These are phyloP conservation scores for Solen grandis DNA, from an alignment of 1,140 invertebrate species.

Conservation along the genomic window DNA sequence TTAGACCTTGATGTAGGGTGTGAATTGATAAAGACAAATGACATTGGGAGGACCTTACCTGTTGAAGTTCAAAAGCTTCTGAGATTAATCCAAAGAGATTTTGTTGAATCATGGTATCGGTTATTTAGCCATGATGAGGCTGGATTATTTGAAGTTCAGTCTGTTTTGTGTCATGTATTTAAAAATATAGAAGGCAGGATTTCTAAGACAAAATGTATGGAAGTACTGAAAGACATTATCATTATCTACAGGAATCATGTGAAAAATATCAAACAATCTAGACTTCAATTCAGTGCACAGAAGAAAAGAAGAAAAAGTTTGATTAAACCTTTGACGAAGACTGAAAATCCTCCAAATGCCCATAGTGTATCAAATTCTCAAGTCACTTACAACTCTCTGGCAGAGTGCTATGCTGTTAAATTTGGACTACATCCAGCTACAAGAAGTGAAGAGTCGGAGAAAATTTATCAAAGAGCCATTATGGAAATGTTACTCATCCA, in stretches of 20 bases:
- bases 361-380: background rate
- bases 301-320: conserved; percentile 9
- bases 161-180: conserved; percentile 18
- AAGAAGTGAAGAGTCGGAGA: background rate
- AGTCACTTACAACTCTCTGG: conserved; percentile 19
- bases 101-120: conserved; percentile 37
- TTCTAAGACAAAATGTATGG: background rate
- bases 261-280: conserved; percentile 24
- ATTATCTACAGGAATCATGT: conserved; percentile 39
- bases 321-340: background rate
- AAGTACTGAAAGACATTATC: background rate
- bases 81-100: conserved; percentile 21
- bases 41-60: background rate
- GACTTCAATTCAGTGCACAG: conserved; percentile 17
- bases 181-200: conserved; percentile 13
- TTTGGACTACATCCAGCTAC: conserved; percentile 41
- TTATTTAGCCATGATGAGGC: conserved; percentile 22
- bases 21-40: background rate
- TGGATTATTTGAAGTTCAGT: background rate
- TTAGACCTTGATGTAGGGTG: background rate
- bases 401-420: conserved; percentile 35
- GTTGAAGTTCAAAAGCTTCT: conserved; percentile 26
- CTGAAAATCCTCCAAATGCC: background rate
- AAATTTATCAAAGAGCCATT: conserved; percentile 26
- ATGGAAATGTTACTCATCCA: conserved; percentile 41